Evolutionary conservation across 2,888 invertebrate genomes (phyloP).

Genomic region (Eumerus sabulonum): DNA sequence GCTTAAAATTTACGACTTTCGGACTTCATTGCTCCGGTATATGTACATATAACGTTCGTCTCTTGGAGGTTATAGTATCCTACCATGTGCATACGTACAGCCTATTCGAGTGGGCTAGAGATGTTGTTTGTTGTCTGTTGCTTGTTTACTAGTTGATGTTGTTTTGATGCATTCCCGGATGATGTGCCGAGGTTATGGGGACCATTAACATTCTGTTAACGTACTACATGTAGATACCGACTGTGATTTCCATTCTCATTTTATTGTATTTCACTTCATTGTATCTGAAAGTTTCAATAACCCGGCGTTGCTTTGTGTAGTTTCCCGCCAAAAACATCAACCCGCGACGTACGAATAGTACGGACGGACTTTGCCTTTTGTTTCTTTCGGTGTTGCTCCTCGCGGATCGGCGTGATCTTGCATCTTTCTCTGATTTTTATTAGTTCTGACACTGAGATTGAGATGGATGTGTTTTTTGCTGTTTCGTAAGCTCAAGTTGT

Average conservation of each 20-base stretch:
- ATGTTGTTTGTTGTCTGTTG: too few relatives aligned
- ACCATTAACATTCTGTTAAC: conserved; percentile 62
- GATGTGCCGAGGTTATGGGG: conserved; percentile 50
- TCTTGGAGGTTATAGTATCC: not conserved
- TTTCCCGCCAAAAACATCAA: conserved; percentile 10
- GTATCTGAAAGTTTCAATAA: conserved; percentile 28
- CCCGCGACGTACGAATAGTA: not conserved
- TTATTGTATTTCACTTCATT: not conserved
- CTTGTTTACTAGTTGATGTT: conserved; percentile 5
- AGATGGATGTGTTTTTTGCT: not conserved
- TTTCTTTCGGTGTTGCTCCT: too few relatives aligned
- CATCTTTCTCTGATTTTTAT: not conserved
- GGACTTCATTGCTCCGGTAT: not conserved
- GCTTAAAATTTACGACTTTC: conserved; percentile 34
- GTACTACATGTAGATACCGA: conserved; percentile 34
- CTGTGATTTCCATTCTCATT: conserved; percentile 8
- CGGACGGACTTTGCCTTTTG: not conserved
- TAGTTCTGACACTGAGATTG: not conserved
- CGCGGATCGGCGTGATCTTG: not conserved
- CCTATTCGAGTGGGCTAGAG: too few relatives aligned
- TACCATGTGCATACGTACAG: too few relatives aligned
- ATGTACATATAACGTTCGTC: not conserved
- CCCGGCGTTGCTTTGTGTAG: not conserved
- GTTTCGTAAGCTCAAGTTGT: conserved; percentile 23
- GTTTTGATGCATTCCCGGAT: conserved; percentile 45